These are phyloP conservation scores for Pao palembangensis DNA, from an alignment of 2,113 vertebrate genomes.

Conservation along the genomic window DNA sequence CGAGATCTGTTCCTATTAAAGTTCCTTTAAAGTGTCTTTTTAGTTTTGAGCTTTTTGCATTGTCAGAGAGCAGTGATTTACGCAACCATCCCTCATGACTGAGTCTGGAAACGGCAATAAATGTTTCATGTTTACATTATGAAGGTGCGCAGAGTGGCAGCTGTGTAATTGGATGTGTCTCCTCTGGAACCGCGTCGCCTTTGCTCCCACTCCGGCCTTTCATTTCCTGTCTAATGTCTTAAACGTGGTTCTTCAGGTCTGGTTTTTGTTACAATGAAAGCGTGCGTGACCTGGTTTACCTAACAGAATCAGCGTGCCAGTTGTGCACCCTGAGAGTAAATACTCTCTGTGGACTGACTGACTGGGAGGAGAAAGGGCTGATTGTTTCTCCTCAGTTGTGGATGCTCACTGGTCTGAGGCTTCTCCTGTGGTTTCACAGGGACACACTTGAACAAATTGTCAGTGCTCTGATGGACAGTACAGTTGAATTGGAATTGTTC, in stretches of 20 bases:
- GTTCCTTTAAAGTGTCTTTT: background rate
- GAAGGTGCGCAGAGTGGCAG: conserved; percentile 25
- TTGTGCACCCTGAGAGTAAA: conserved; percentile 31
- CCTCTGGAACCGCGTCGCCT: conserved; percentile 32
- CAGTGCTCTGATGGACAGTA: conserved; percentile 19
- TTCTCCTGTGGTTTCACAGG: background rate
- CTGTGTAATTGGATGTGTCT: conserved; percentile 1
- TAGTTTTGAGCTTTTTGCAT: too few species aligned
- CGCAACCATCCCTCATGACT: background rate
- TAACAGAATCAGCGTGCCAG: conserved; percentile 27
- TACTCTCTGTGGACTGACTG: conserved; percentile 36
- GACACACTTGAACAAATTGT: conserved; percentile 8
- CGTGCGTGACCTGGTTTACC: conserved; percentile 26
- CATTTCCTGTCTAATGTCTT: conserved; percentile 25
- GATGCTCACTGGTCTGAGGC: conserved; percentile 10
- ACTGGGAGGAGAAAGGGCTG: conserved; percentile 40
- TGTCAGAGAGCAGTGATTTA: background rate
- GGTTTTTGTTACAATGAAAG: conserved; percentile 12
- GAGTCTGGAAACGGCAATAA: conserved; percentile 40
- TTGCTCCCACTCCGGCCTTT: conserved; percentile 58
- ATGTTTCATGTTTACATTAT: conserved; percentile 36
- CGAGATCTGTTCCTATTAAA: background rate
- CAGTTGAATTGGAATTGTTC: conserved; percentile 21
- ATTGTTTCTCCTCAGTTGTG: conserved; percentile 17
- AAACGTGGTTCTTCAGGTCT: conserved; percentile 24